Evolutionary conservation across 1,140 invertebrate species (phyloP).

Genomic region (Apis cerana): DNA sequence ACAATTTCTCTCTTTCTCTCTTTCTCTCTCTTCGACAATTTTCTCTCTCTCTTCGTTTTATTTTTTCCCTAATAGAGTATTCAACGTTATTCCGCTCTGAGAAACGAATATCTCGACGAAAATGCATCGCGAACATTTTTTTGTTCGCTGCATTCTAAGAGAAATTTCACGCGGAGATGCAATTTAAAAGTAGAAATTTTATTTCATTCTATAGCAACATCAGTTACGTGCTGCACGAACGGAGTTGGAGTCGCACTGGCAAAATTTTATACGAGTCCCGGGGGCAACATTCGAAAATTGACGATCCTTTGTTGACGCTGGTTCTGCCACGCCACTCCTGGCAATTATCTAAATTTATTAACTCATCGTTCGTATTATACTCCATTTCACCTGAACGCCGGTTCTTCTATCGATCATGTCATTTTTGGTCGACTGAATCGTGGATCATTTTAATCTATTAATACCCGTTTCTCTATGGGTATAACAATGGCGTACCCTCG

Average conservation of each 20-base stretch:
- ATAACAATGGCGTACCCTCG: no score
- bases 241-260: no score
- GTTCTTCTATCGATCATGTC: background rate
- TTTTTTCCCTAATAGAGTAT: background rate
- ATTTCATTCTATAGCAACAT: background rate
- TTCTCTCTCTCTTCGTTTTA: slow-evolving; percentile 10
- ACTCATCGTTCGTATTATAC: background rate
- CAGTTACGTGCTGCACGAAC: background rate
- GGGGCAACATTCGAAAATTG: background rate
- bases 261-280: background rate
- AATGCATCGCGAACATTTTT: background rate
- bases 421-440: background rate
- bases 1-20: slow-evolving; percentile 38
- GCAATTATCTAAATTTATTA: background rate
- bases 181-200: background rate
- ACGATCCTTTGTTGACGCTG: background rate
- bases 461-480: no score
- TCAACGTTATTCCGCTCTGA: slow-evolving; percentile 42
- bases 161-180: background rate
- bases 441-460: background rate
- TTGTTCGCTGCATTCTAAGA: background rate
- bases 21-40: background rate
- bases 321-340: background rate
- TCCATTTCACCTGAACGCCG: background rate
- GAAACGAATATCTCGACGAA: slow-evolving; percentile 18